phyloP scores from a whole-genome alignment of 2,797 vertebrate genomes.

The Enteromius afrohamiltoni region DNA sequence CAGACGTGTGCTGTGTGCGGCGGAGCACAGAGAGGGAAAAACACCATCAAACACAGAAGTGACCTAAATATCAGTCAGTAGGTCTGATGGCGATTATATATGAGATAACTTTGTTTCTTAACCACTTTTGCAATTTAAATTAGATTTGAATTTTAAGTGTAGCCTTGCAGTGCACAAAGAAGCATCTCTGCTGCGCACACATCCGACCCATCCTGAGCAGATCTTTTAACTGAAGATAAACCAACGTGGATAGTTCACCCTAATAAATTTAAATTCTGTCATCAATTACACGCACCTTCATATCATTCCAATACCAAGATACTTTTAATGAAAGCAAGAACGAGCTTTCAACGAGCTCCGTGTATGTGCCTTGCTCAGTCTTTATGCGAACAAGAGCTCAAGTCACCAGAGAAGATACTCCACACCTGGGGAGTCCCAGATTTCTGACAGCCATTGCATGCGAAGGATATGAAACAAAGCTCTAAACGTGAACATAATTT shows the following conservation, averaged over 20 bases:
- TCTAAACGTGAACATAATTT: not conserved
- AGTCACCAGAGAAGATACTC: not conserved
- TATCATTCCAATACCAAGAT: not conserved
- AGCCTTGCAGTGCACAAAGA: not conserved
- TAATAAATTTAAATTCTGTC: not conserved
- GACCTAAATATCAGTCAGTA: not conserved
- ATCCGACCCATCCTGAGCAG: too few relatives aligned
- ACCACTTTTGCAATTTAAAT: not conserved
- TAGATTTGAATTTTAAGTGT: not conserved
- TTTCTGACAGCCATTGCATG: not conserved
- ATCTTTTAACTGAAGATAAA: not conserved
- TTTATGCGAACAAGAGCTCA: not conserved
- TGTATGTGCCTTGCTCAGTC: not conserved
- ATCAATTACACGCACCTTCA: not conserved
- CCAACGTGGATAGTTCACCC: not conserved
- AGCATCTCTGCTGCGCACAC: not conserved
- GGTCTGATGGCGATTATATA: not conserved
- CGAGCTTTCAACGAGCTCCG: not conserved
- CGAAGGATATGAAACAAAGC: not conserved
- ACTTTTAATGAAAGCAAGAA: not conserved
- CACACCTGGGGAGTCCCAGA: not conserved
- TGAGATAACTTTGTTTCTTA: not conserved
- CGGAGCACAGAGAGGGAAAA: not conserved
- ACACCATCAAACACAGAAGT: not conserved
- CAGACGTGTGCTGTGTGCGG: conserved; percentile 47